These are phyloP conservation scores for Poeciliopsis occidentalis DNA, from an alignment of 2,113 vertebrate species.

Conservation along the genomic window DNA sequence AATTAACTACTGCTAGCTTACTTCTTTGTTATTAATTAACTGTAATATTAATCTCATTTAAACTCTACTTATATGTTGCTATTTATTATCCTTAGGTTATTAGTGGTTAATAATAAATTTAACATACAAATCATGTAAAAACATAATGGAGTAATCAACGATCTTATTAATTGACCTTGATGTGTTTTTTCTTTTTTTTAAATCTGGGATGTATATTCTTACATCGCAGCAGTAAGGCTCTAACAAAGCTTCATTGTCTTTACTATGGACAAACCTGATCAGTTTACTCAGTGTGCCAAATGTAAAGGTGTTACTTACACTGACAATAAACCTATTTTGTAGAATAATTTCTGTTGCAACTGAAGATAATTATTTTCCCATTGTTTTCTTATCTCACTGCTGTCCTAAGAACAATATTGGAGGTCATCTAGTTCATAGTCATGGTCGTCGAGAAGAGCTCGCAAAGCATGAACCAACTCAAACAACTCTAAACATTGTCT, in stretches of 20 bases:
- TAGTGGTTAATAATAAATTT: slow-evolving; percentile 39
- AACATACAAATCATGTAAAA: slow-evolving; percentile 28
- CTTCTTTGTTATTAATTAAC: slow-evolving; percentile 63
- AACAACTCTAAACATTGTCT: slow-evolving; percentile 29
- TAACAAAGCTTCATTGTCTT: slow-evolving; percentile 37
- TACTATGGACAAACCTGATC: slow-evolving; percentile 51
- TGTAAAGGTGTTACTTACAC: slow-evolving; percentile 39
- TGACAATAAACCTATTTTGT: slow-evolving; percentile 41
- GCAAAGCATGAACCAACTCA: slow-evolving; percentile 36
- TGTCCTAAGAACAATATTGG: slow-evolving; percentile 5
- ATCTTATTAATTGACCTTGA: slow-evolving; percentile 11
- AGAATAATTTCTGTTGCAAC: slow-evolving; percentile 34
- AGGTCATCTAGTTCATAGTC: slow-evolving; percentile 33
- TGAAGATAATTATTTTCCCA: slow-evolving; percentile 50
- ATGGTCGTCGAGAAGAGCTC: slow-evolving; percentile 36
- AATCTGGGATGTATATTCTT: slow-evolving; percentile 2
- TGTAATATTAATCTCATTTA: slow-evolving; percentile 67
- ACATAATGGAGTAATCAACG: slow-evolving; percentile 32
- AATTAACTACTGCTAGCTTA: slow-evolving; percentile 62
- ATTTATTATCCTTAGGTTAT: slow-evolving; percentile 44
- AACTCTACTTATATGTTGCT: slow-evolving; percentile 51
- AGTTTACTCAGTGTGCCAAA: slow-evolving; percentile 25
- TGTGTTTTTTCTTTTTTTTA: background rate
- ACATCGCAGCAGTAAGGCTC: background rate
- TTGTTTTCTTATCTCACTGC: slow-evolving; percentile 49